Base-by-base conservation (phyloP, 2,797 vertebrate genomes). In the Ceryle rudis region DNA sequence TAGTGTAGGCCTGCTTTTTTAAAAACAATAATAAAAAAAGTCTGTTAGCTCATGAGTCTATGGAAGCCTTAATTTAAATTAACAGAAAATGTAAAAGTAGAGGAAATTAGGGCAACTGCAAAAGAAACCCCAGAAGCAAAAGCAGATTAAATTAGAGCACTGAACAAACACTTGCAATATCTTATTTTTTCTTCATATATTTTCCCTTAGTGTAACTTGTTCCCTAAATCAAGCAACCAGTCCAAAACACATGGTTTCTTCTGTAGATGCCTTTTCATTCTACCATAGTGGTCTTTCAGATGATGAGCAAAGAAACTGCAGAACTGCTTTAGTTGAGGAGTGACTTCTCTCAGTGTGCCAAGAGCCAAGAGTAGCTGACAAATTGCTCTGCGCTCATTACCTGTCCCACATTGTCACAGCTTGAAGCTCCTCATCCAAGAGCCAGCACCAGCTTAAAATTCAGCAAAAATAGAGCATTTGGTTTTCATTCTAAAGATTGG, bases 101-200 rank as follows among this genome's bases (percentile, higher is more conserved):
- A 92, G 55, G 58, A 97, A 97, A 96, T 95, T 79, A 95, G 87
- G 95, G n/a, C 95, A 97, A 77, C 88, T 94, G 33, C 61, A 93
- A 90, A 95, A 93, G 89, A 93, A 94, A 74, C 86, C 78, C 66
- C 72, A 95, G 86, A 95, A 97, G 94, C 88, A 95, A 62, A 61
- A 69, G 42, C n/a, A 84, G 81, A 96, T 90, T 92, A 80, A 96
- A 97, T 75, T 26, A 74, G 83, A 94, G 72, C 84, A 95, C 60
- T 49, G 57, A 91, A 51, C 49, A 91, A 96, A 73, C 39, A 39
- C 73, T 46, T 74, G 70, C 42, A 77, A 83, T 75, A 87, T 89
- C 86, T 97, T 91, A 86, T 89, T 88, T 90, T 95, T 91, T 51
- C 47, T 92, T 91, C 73, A 64, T 60, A 73, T 65, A 33, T 83